These are phyloP conservation scores for Acanthosepion pharaonis DNA, from an alignment of 2,888 invertebrate genomes.

Conservation along the genomic window DNA sequence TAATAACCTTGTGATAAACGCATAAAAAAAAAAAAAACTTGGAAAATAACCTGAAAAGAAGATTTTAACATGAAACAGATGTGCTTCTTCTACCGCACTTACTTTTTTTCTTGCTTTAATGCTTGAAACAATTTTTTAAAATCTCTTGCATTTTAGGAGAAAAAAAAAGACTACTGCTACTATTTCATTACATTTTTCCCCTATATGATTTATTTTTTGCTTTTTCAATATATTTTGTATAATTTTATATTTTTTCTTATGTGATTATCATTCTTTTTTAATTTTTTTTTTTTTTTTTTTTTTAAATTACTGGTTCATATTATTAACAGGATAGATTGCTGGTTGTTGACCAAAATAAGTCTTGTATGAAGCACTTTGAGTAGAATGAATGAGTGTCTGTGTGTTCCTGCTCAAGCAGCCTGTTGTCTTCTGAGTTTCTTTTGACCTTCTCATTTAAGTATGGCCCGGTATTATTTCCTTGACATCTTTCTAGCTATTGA, in stretches of 20 bases:
- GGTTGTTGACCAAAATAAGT: not conserved
- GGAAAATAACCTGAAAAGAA: too few relatives aligned
- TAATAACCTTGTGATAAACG: not conserved
- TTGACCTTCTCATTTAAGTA: not conserved
- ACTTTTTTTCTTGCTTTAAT: not conserved
- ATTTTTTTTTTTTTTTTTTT: not conserved
- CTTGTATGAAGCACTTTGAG: not conserved
- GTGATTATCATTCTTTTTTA: not conserved
- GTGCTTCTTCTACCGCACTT: not conserved
- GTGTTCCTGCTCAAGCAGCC: not conserved
- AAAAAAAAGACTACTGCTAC: not conserved
- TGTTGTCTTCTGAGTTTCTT: not conserved
- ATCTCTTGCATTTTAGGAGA: not conserved
- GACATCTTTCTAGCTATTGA: constrained; percentile 14
- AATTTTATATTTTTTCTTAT: not conserved
- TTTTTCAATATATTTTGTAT: not conserved
- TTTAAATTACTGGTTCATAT: not conserved
- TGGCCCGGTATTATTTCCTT: constrained; percentile 8
- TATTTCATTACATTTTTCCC: not conserved
- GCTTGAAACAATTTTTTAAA: not conserved
- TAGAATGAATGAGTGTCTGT: not conserved
- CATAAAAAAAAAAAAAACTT: not conserved
- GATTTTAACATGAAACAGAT: not conserved
- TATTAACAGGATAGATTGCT: not conserved
- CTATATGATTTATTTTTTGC: not conserved